Evolutionary conservation across 2,113 vertebrate genomes (phyloP).

Genomic region (Mesoclemmys tuberculata): DNA sequence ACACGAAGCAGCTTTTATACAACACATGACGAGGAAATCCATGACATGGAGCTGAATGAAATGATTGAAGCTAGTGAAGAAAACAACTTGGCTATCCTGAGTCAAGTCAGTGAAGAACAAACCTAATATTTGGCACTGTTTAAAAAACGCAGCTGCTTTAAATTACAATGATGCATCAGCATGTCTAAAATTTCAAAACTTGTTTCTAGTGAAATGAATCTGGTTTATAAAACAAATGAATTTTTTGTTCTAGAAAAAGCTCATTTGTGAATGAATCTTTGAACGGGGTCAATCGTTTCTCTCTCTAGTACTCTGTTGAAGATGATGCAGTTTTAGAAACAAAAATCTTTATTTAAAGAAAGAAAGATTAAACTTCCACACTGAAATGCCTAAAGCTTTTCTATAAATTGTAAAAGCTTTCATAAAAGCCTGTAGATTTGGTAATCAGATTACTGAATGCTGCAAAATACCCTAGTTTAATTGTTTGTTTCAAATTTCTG

Average conservation of each 20-base stretch:
- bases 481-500: not conserved
- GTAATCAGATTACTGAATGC: conserved; percentile 33
- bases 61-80: conserved; percentile 76
- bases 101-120: conserved; percentile 58
- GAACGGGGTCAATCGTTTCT: conserved; percentile 68
- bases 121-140: conserved; percentile 46
- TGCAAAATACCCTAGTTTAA: not conserved
- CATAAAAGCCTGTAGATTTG: conserved; percentile 42
- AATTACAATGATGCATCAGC: conserved; percentile 13
- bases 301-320: conserved; percentile 63
- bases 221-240: not conserved
- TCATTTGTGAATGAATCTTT: conserved; percentile 68
- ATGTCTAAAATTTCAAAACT: conserved; percentile 10
- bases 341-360: conserved; percentile 38
- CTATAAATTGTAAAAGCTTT: conserved; percentile 30
- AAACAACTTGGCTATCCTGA: conserved; percentile 38
- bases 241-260: conserved; percentile 70
- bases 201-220: conserved; percentile 58
- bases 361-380: conserved; percentile 50
- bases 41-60: conserved; percentile 83
- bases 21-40: conserved; percentile 77
- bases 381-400: conserved; percentile 54
- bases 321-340: conserved; percentile 45
- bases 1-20: conserved; percentile 50
- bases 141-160: not conserved